A percentile compares a stretch with the other conserved stretches of the same genome.
phyloP scores from a whole-genome alignment of 2,888 invertebrate species.

The Gandaritis pyraliata region DNA sequence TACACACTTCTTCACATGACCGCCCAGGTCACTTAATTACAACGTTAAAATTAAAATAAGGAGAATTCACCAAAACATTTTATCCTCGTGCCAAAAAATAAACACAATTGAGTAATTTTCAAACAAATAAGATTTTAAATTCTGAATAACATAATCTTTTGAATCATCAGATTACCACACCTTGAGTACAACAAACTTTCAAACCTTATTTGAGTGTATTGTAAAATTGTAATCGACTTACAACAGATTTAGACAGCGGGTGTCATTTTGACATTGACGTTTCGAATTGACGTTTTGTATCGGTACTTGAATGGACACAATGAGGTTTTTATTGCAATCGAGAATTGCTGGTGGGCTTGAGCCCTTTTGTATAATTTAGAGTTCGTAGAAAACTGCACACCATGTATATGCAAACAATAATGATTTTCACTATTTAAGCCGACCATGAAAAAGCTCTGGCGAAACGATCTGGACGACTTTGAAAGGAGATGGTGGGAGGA shows the following conservation, averaged over 20 bases:
- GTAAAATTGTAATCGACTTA: slow-evolving; percentile 51
- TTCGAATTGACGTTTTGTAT: slow-evolving; percentile 35
- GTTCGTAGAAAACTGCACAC: slow-evolving; percentile 27
- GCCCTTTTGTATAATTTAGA: slow-evolving; percentile 22
- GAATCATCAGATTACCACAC: slow-evolving; percentile 60
- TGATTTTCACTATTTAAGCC: too few relatives aligned
- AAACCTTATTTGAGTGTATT: slow-evolving; percentile 62
- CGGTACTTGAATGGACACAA: slow-evolving; percentile 33
- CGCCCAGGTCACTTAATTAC: not conserved
- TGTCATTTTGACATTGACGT: slow-evolving; percentile 47
- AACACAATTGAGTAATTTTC: slow-evolving; percentile 2
- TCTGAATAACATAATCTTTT: slow-evolving; percentile 44
- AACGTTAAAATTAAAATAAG: slow-evolving; percentile 2
- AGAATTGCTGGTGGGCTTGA: slow-evolving; percentile 38
- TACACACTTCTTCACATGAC: not conserved
- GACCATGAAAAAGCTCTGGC: too few relatives aligned
- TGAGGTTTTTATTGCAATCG: slow-evolving; percentile 40
- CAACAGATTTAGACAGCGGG: slow-evolving; percentile 57
- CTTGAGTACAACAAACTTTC: slow-evolving; percentile 57
- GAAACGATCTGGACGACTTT: too few relatives aligned
- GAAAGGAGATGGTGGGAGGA: too few relatives aligned
- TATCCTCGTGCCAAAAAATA: slow-evolving; percentile 2
- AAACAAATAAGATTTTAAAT: slow-evolving; percentile 24
- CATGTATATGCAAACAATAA: too few relatives aligned
- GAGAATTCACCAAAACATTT: slow-evolving; percentile 3